Conservation (phyloP, 2,888 invertebrate genomes). For the Lasioglossum calceatum region DNA sequence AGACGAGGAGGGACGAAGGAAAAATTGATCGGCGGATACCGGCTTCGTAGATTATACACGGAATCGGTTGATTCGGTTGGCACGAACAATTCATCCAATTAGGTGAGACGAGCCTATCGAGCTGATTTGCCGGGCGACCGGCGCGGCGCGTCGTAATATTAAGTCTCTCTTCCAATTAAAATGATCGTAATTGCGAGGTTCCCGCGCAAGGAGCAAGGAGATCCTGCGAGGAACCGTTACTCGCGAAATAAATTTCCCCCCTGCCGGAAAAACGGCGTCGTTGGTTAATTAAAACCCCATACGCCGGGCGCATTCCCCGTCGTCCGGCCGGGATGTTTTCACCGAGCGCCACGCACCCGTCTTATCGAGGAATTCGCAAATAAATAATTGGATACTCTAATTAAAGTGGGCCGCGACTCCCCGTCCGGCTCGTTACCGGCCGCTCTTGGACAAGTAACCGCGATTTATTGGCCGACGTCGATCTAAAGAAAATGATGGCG, state of each 20-base stretch:
- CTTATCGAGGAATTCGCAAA: constrained; percentile 47
- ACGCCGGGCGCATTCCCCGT: constrained; percentile 8
- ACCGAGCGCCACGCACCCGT: constrained; percentile 15
- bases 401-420: constrained; percentile 38
- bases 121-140: constrained; percentile 2
- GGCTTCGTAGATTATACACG: background rate
- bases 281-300: constrained; percentile 42
- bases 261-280: constrained; percentile 40
- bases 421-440: constrained; percentile 20
- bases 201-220: background rate
- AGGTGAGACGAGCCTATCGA: constrained; percentile 8
- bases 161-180: constrained; percentile 25
- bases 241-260: constrained; percentile 38
- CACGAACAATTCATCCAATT: constrained; percentile 23
- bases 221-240: constrained; percentile 22
- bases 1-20: background rate
- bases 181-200: constrained; percentile 28
- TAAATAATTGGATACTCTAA: constrained; percentile 52
- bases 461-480: constrained; percentile 34
- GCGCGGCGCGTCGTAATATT: constrained; percentile 16
- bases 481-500: constrained; percentile 27
- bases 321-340: constrained; percentile 21
- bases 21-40: background rate
- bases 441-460: background rate
- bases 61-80: background rate